Base-by-base conservation (phyloP, 2,888 invertebrate species). In the Drosophila vallismaia region DNA sequence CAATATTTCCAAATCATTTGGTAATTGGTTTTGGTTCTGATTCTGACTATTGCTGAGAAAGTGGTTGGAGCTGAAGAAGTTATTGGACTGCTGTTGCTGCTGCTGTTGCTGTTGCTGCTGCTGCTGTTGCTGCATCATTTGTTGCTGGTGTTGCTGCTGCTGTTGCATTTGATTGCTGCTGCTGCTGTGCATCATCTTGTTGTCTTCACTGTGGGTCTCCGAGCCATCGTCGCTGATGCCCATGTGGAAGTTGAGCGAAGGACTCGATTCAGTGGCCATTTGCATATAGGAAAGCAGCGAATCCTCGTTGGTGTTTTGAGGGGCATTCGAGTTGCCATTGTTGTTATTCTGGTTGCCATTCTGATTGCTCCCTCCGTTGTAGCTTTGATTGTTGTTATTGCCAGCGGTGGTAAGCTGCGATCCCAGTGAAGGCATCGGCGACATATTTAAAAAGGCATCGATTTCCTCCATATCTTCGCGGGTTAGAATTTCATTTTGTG, bases 241-340 rank as follows among this genome's bases (percentile, higher is more conserved):
- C 89, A 91, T 90, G 60, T 89, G 89, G 50, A 90, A 91, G 68
- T 89, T 89, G 9, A 91, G 75, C 3, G 88, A 86, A 0, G 89
- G 76, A 73, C 81, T 86, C 38, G 90, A 79, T 14, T 88, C 90
- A 2, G 90, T 76, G 46, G 89, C 86, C 72, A 92, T 77, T 80
- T 91, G 91, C 89, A 92, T 91, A 64, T 91, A 92, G 5, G 91
- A 90, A 1, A 91, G 74, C 50, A 92, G 74, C 3, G 89, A 90
- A 33, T 91, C 91, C 42, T 91, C 90, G 36, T 89, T 90, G 29
- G 85, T 74, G 6, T 77, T 74, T 31, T 76, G 88, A 2, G 78
- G 76, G 1, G 76, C 63, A 64, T 72, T 81, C 3, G 77, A 68
- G 44, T 58, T 71, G 70, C 72, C 75, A 46, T 74, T 80, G 55